These are phyloP conservation scores for Lutjanus campechanus DNA, from an alignment of 2,797 vertebrate species.

Conservation along the genomic window DNA sequence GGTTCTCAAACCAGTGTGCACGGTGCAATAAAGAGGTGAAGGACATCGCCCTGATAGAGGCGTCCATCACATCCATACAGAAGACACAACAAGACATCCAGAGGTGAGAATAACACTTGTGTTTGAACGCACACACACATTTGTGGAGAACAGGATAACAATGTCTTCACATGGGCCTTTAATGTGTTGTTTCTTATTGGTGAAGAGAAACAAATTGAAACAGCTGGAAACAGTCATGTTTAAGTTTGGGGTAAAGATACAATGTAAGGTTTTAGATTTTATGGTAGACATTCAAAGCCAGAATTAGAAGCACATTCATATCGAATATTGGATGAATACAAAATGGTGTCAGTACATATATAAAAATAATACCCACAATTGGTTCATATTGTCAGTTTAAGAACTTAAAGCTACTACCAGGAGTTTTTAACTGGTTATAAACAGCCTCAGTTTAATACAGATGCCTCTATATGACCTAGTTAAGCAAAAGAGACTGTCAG, in stretches of 20 bases:
- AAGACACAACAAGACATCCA: slow-evolving; percentile 95
- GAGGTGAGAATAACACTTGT: slow-evolving; percentile 81
- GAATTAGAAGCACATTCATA: background rate
- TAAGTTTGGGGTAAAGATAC: background rate
- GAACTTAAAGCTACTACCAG: too few species aligned
- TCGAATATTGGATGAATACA: background rate
- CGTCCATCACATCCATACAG: slow-evolving; percentile 90
- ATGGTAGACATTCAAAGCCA: background rate
- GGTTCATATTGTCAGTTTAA: background rate
- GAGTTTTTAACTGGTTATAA: too few species aligned
- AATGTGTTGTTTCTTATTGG: background rate
- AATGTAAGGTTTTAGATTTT: background rate
- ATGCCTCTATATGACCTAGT: too few species aligned
- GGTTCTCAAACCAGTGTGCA: slow-evolving; percentile 84
- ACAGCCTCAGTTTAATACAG: too few species aligned
- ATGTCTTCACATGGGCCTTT: background rate
- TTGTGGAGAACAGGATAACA: too few species aligned
- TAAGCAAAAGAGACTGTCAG: too few species aligned
- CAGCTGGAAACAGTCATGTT: too few species aligned
- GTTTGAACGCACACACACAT: background rate
- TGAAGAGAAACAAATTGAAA: background rate
- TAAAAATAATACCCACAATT: background rate
- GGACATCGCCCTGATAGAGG: slow-evolving; percentile 90
- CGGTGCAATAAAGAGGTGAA: slow-evolving; percentile 90
- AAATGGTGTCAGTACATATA: background rate